Conservation (phyloP, 2,888 invertebrate species). For the Catocala nupta region DNA sequence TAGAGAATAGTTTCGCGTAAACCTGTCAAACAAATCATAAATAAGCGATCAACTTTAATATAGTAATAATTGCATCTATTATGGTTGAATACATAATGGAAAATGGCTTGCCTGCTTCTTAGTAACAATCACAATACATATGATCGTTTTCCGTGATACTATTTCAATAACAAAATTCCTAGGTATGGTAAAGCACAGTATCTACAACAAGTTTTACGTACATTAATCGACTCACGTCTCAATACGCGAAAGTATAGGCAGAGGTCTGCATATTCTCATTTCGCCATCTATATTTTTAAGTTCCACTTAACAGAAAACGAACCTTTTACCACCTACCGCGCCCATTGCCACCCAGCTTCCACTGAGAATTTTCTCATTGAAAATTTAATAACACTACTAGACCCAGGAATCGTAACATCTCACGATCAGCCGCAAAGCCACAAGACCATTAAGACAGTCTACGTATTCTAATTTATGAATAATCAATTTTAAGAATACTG, state of each 20-base stretch:
- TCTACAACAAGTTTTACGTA: background rate
- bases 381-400: too few species aligned
- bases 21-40: conserved; percentile 31
- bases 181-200: conserved; percentile 22
- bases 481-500: conserved; percentile 9
- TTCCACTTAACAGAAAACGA: too few species aligned
- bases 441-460: background rate
- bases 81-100: conserved; percentile 27
- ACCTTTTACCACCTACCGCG: too few species aligned
- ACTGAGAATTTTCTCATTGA: too few species aligned
- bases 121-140: conserved; percentile 37
- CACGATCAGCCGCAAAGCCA: too few species aligned
- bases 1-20: conserved; percentile 24
- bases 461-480: conserved; percentile 6
- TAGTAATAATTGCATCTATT: conserved; percentile 32
- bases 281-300: too few species aligned
- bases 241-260: too few species aligned
- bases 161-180: conserved; percentile 15
- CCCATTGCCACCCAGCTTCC: too few species aligned
- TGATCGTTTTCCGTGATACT: conserved; percentile 30
- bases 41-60: conserved; percentile 25
- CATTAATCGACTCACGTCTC: too few species aligned
- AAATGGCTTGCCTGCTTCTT: conserved; percentile 28
- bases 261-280: too few species aligned
- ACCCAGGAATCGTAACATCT: too few species aligned